These are phyloP conservation scores for Numenius phaeopus DNA, from an alignment of 2,797 vertebrate species.

Conservation along the genomic window DNA sequence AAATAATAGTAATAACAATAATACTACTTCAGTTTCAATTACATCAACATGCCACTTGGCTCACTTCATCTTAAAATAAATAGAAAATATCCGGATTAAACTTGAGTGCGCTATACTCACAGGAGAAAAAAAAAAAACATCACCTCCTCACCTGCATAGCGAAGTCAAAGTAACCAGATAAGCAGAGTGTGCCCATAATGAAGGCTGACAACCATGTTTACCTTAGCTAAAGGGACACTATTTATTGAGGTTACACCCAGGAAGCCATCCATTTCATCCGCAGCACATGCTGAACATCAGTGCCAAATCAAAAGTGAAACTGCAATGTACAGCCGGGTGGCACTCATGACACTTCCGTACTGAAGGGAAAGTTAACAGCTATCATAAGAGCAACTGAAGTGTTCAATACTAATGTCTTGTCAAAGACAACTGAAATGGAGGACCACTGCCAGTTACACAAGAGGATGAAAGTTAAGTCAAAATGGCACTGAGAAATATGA, in stretches of 20 bases:
- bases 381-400: background rate
- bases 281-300: background rate
- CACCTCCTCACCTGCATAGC: background rate
- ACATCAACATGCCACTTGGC: background rate
- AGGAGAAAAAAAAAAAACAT: background rate
- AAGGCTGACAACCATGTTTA: background rate
- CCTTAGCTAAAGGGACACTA: background rate
- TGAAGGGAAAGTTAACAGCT: background rate
- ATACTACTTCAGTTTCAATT: background rate
- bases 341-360: background rate
- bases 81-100: background rate
- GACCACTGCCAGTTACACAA: background rate
- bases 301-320: slow-evolving; percentile 59
- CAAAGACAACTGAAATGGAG: background rate
- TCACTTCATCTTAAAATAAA: background rate
- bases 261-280: background rate
- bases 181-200: background rate
- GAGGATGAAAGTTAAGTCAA: background rate
- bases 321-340: background rate
- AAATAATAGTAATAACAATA: background rate
- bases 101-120: background rate
- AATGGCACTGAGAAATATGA: background rate
- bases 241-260: background rate
- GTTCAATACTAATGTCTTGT: background rate
- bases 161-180: background rate